Base-by-base conservation (phyloP, 2,113 vertebrate species). In the Odocoileus hemionus region DNA sequence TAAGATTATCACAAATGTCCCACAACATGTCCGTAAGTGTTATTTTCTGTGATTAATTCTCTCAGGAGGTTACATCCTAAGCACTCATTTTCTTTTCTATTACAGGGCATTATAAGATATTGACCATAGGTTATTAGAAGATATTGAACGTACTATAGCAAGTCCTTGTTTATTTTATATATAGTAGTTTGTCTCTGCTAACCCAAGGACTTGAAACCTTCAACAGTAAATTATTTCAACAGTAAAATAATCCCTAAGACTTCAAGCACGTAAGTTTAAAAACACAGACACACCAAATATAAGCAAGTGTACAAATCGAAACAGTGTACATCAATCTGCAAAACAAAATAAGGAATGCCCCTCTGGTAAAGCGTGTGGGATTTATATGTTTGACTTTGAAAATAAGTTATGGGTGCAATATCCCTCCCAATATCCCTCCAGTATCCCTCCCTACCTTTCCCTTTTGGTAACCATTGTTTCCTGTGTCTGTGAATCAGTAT, bases 1-100 rank as follows among this genome's bases (percentile, higher is more conserved):
- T 1, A 25, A 4, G 5, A 10, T 84, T 21, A 6, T 21, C 3
- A 2, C 2, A 28, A 0, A 78, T 19, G 15, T 87, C 16, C 2
- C 5, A 7, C 36, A 25, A 25, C 13, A 43, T 25, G 36, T 76
- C 67, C 5, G 0, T 23, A 10, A 36, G 11, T 16, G 2, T 83
- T 17, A 0, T 13, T 64, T 86, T 11, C 21, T 30, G 39, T 14
- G 11, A n/a, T n/a, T n/a, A n/a, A 54, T 10, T 64, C 12, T 82
- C 8, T 21, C 17, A 28, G 67, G 67, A 47, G 1, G 25, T 58
- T 47, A 16, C 4, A 1, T 0, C 19, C 57, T 23, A 2, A 43
- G 3, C 52, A 3, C 33, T 30, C 21, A 2, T 43, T 28, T 84
- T 57, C 50, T 26, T 17, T 60, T 14, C 50, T 52, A 1, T 9